Evolutionary conservation across 2,888 invertebrate genomes (phyloP).

Genomic region (Zygothrica quintamaculata): DNA sequence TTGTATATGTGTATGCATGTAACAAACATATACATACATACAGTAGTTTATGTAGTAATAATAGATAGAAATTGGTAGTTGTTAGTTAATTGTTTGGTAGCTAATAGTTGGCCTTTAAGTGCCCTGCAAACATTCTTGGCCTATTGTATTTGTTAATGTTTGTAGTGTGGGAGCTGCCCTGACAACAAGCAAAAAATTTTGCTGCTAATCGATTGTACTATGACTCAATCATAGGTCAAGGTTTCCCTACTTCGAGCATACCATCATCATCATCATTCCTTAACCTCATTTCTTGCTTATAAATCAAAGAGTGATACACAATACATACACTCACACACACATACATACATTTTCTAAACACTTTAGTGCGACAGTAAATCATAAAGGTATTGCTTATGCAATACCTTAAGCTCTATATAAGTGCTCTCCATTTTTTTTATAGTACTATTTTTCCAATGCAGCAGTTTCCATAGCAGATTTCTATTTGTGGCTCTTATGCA

Average conservation of each 20-base stretch:
- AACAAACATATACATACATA: conserved; percentile 17
- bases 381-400: neutral
- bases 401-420: too few species aligned
- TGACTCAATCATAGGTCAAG: too few species aligned
- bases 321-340: too few species aligned
- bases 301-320: too few species aligned
- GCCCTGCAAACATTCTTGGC: conserved; percentile 47
- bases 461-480: conserved; percentile 1
- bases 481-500: conserved; percentile 1
- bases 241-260: too few species aligned
- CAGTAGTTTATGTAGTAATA: conserved; percentile 16
- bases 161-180: conserved; percentile 31
- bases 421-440: neutral
- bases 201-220: too few species aligned
- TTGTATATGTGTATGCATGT: neutral
- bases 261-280: too few species aligned
- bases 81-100: conserved; percentile 19
- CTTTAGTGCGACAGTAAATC: too few species aligned
- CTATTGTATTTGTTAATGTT: conserved; percentile 20
- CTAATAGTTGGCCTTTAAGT: conserved; percentile 32
- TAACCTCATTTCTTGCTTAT: too few species aligned
- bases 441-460: neutral
- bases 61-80: conserved; percentile 9
- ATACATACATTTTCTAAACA: too few species aligned
- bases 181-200: conserved; percentile 45